Conservation (phyloP, 2,797 vertebrate species). For the Tolypeutes matacus region DNA sequence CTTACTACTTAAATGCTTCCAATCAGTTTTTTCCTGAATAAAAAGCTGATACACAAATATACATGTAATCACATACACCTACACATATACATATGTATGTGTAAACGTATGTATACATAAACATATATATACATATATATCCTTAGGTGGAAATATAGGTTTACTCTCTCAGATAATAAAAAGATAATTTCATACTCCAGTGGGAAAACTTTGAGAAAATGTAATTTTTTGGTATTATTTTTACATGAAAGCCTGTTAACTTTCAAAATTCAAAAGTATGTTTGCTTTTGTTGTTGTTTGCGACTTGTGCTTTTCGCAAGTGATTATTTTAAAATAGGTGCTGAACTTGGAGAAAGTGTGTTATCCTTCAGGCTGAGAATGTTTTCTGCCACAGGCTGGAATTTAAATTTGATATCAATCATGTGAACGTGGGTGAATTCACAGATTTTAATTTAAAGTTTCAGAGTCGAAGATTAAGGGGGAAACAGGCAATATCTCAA, state of each 20-base stretch:
- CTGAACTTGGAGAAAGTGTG: neutral
- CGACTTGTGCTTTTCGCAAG: constrained; percentile 50
- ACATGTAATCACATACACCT: neutral
- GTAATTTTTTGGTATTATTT: constrained; percentile 2
- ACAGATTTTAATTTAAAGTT: constrained; percentile 61
- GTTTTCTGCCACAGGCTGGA: constrained; percentile 17
- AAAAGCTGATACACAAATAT: neutral
- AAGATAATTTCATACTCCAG: neutral
- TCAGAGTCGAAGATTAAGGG: constrained; percentile 39
- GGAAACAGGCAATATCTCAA: constrained; percentile 25
- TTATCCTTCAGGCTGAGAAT: constrained; percentile 40
- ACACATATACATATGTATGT: neutral
- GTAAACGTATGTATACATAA: neutral
- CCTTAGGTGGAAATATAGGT: neutral
- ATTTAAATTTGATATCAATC: constrained; percentile 68
- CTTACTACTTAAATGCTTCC: neutral
- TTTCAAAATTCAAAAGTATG: constrained; percentile 40
- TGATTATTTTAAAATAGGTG: neutral
- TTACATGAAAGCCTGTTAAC: neutral
- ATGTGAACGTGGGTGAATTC: constrained; percentile 43
- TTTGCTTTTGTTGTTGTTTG: neutral
- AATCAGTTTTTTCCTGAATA: neutral
- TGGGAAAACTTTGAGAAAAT: neutral
- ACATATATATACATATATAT: neutral
- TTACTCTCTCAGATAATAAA: neutral